Base-by-base conservation (phyloP, 2,888 invertebrate species). In the Zonitis immaculata region DNA sequence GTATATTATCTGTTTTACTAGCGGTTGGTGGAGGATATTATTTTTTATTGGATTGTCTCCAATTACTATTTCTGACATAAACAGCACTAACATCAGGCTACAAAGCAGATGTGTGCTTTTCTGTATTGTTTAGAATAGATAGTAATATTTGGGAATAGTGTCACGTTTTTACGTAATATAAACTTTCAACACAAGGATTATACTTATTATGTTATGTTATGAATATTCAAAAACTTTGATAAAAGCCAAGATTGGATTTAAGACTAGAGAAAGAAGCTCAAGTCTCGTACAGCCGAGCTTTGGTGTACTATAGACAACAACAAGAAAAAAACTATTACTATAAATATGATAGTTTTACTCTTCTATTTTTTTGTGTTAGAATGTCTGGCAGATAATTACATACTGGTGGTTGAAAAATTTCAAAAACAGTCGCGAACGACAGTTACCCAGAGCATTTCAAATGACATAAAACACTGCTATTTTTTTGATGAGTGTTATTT, bases 211-310 rank as follows among this genome's bases (percentile, higher is more conserved):
- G 51, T 52, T 48, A 20, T 49, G 56, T 48, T 50, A 59, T 61
- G 61, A 61, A 61, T 61, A 61, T 61, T 59, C 61, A 61, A 35
- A 51, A 55, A 55, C 45, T 30, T 32, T 9, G 16, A 18, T 8
- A 18, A 35, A 16, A 18, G 2, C 16, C 2, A 8, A 35, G 9
- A 35, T 18, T 35, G 2, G 2, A 35, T 6, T 8, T 14, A 12
- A 8, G 8, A 27, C 9, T 27, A 6, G 27, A 4, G 27, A 8
- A 27, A 27, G 2, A 9, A 6, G 27, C 9, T 2, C 6, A 3
- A 3, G 22, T 5, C 22, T 22, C 5, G 5, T 4, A 22, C 22
- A 22, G 5, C 22, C n/a, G n/a, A n/a, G n/a, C n/a, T n/a, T n/a
- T n/a, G n/a, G n/a, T n/a, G n/a, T n/a, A n/a, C n/a, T n/a, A n/a